Conservation (phyloP, 1,140 invertebrate species). For the Muscidifurax raptorellus region DNA sequence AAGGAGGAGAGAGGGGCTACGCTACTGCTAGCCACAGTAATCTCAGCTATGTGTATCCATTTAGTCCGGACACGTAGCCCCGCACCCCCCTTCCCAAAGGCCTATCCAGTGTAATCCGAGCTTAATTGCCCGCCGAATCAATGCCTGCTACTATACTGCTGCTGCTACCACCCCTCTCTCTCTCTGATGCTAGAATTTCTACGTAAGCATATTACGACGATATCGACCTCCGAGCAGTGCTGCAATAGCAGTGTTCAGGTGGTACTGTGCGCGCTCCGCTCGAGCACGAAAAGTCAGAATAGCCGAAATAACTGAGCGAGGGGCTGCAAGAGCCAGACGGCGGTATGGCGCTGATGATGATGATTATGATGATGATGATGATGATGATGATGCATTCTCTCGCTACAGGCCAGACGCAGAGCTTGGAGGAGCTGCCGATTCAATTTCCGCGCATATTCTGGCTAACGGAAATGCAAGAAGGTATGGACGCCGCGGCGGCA, state of each 20-base stretch:
- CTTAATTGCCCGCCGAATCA: conserved; percentile 71
- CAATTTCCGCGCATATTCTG: conserved; percentile 24
- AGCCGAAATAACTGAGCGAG: not conserved
- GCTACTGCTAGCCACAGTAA: conserved; percentile 62
- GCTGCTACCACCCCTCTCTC: not conserved
- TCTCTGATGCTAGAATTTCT: conserved; percentile 51
- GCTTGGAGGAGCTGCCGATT: conserved; percentile 35
- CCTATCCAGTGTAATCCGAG: conserved; percentile 69
- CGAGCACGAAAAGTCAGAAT: conserved; percentile 18
- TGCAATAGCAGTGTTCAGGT: not conserved
- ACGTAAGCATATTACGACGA: conserved; percentile 27
- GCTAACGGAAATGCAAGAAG: conserved; percentile 20
- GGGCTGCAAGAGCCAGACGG: not conserved
- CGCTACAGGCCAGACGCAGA: not conserved
- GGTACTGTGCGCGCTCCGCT: not conserved
- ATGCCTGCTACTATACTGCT: conserved; percentile 60
- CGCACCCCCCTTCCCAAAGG: conserved; percentile 52
- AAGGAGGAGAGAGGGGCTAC: not conserved
- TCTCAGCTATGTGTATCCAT: conserved; percentile 73
- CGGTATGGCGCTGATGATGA: not conserved
- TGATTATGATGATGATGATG: conserved; percentile 5
- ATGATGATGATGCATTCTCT: conserved; percentile 26
- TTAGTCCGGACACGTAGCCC: conserved; percentile 65
- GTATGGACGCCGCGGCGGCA: not conserved
- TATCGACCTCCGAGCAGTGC: conserved; percentile 11